phyloP scores from a whole-genome alignment of 2,113 vertebrate species.

The Sciurus niger region DNA sequence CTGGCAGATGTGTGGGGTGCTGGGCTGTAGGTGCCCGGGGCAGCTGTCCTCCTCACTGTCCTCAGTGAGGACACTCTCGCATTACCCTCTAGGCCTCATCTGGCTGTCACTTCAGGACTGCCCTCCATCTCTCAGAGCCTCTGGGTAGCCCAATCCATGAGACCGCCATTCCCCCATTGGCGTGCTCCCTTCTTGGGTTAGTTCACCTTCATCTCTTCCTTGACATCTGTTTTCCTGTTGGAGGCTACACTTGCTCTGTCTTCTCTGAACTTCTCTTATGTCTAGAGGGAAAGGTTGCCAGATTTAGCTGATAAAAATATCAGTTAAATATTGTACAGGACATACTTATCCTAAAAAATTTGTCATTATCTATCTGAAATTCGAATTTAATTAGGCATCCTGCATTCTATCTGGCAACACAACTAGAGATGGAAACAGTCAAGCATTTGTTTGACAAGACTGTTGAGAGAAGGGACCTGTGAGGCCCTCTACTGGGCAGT shows the following conservation, averaged over 20 bases:
- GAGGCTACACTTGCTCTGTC: neutral
- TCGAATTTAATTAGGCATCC: slow-evolving; percentile 10
- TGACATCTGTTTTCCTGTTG: neutral
- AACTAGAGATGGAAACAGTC: neutral
- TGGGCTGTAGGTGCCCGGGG: neutral
- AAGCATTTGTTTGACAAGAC: neutral
- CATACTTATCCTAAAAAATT: neutral
- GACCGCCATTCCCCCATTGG: neutral
- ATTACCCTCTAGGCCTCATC: neutral
- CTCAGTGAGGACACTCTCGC: too few relatives aligned
- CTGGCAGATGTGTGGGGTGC: neutral
- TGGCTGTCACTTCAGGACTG: neutral
- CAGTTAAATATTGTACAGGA: neutral
- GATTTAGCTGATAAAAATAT: slow-evolving; percentile 40
- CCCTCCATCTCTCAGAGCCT: neutral
- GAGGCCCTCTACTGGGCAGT: neutral
- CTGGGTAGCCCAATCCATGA: neutral
- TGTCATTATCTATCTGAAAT: slow-evolving; percentile 32
- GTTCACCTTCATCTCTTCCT: neutral
- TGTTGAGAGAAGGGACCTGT: neutral
- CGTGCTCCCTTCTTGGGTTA: neutral
- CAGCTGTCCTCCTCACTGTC: neutral
- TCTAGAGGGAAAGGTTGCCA: neutral
- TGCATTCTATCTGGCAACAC: slow-evolving; percentile 22
- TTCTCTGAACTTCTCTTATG: neutral